Conservation (phyloP, 2,888 invertebrate species). For the Melinaea menophilus region DNA sequence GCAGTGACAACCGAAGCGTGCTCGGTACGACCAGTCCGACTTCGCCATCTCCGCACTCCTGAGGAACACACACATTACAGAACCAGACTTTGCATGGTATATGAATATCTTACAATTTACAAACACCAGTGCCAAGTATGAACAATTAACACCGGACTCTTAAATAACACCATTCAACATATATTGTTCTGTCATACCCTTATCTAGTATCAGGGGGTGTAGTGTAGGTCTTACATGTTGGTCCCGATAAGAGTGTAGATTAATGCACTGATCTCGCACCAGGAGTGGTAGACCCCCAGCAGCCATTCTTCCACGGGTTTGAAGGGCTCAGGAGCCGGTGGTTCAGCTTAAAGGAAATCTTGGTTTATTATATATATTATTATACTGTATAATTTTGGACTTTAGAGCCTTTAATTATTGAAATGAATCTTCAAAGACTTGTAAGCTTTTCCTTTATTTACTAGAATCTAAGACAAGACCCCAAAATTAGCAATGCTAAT, state of each 20-base stretch:
- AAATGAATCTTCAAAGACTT: no score
- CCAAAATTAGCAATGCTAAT: no score
- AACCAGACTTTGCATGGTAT: background rate
- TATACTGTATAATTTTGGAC: no score
- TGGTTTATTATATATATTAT: no score
- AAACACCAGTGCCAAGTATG: no score
- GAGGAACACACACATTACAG: conserved; percentile 11
- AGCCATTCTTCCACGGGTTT: conserved; percentile 58
- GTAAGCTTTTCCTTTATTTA: no score
- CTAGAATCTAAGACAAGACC: no score
- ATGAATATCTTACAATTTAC: background rate
- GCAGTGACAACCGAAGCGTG: conserved; percentile 65
- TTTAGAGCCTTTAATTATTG: no score
- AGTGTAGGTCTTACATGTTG: conserved; percentile 52
- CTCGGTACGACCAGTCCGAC: conserved; percentile 62
- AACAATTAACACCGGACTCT: no score
- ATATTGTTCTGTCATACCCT: background rate
- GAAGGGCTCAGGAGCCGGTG: conserved; percentile 28
- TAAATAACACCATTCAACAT: no score
- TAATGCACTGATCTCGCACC: conserved; percentile 70
- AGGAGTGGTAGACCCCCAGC: conserved; percentile 67
- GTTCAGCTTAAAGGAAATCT: conserved; percentile 40
- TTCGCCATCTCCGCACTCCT: conserved; percentile 57
- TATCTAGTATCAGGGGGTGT: background rate
- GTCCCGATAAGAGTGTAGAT: conserved; percentile 66